These are phyloP conservation scores for Neuroscelio doddi DNA, from an alignment of 2,888 invertebrate genomes.

Conservation along the genomic window DNA sequence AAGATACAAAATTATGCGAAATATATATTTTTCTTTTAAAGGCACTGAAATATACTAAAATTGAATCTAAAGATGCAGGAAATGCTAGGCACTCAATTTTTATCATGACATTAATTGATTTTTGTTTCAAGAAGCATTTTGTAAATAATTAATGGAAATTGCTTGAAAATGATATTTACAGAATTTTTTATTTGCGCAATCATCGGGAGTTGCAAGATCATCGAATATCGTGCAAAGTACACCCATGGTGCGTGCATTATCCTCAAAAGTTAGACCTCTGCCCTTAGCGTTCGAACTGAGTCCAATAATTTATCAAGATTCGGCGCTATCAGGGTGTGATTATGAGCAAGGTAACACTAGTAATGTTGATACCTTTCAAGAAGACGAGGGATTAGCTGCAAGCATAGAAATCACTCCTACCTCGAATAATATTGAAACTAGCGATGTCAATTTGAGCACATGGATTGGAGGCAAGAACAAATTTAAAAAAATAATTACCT, in stretches of 20 bases:
- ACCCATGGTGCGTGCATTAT: slow-evolving; percentile 63
- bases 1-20: too few species aligned
- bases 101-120: too few species aligned
- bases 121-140: too few species aligned
- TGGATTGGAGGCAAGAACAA: slow-evolving; percentile 76
- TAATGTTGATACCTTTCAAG: slow-evolving; percentile 24
- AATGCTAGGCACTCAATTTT: too few species aligned
- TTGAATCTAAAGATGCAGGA: too few species aligned
- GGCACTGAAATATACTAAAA: too few species aligned
- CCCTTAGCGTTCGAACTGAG: slow-evolving; percentile 68
- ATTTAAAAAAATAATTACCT: too few species aligned
- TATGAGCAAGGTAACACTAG: slow-evolving; percentile 22
- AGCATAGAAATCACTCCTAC: slow-evolving; percentile 60
- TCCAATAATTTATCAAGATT: slow-evolving; percentile 64
- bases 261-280: slow-evolving; percentile 60
- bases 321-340: slow-evolving; percentile 15
- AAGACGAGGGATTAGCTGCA: slow-evolving; percentile 34
- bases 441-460: slow-evolving; percentile 73
- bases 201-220: slow-evolving; percentile 17
- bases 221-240: slow-evolving; percentile 65
- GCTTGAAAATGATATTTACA: too few species aligned
- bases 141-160: too few species aligned
- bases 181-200: slow-evolving; percentile 66
- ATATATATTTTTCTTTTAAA: too few species aligned
- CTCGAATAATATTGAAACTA: slow-evolving; percentile 73